These are phyloP conservation scores for Megalurothrips usitatus DNA, from an alignment of 2,888 invertebrate species.

Conservation along the genomic window DNA sequence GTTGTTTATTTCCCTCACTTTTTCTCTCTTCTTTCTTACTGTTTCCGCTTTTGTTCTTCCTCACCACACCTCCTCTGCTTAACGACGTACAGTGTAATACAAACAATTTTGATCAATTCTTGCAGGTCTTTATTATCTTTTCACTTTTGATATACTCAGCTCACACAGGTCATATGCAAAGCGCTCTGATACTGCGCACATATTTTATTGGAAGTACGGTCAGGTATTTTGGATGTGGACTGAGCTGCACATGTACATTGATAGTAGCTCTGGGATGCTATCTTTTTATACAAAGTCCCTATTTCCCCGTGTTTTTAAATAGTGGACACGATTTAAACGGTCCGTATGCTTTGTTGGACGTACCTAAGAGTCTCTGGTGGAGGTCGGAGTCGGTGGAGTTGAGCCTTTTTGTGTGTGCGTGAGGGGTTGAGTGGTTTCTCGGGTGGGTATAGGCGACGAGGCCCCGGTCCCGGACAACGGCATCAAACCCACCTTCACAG, in stretches of 20 bases:
- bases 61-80: slow-evolving; percentile 16
- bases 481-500: slow-evolving; percentile 96
- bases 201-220: neutral
- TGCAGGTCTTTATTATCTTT: slow-evolving; percentile 10
- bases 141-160: neutral
- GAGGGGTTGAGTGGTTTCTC: slow-evolving; percentile 39
- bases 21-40: slow-evolving; percentile 14
- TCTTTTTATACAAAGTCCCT: neutral
- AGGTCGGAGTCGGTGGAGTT: slow-evolving; percentile 36
- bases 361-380: slow-evolving; percentile 26
- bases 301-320: neutral
- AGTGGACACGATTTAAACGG: neutral
- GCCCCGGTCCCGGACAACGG: slow-evolving; percentile 89
- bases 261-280: neutral
- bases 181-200: neutral
- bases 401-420: slow-evolving; percentile 44
- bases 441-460: slow-evolving; percentile 71
- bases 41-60: slow-evolving; percentile 24
- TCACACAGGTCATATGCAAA: slow-evolving; percentile 17
- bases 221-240: neutral
- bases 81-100: slow-evolving; percentile 4
- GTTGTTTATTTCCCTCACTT: neutral
- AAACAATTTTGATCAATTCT: slow-evolving; percentile 11
- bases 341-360: slow-evolving; percentile 10
- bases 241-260: neutral